phyloP scores from a whole-genome alignment of 2,888 invertebrate species.

The Hydriomena furcata region DNA sequence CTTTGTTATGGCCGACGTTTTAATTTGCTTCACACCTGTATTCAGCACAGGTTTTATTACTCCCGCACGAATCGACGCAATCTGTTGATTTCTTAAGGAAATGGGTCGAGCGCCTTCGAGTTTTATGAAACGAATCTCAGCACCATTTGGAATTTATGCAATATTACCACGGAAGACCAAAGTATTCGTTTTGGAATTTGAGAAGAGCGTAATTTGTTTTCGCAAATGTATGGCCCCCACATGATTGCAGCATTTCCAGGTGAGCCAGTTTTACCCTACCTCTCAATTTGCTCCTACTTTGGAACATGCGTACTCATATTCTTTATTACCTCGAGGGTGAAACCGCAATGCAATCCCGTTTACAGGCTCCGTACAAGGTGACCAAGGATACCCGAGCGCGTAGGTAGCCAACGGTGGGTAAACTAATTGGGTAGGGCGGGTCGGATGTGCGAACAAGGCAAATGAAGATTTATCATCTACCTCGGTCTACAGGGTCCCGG shows the following conservation, averaged over 20 bases:
- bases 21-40: slow-evolving; percentile 48
- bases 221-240: slow-evolving; percentile 11
- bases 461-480: slow-evolving; percentile 80
- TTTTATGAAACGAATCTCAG: slow-evolving; percentile 13
- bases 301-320: slow-evolving; percentile 28
- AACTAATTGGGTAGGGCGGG: slow-evolving; percentile 76
- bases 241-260: slow-evolving; percentile 28
- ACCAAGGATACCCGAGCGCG: slow-evolving; percentile 68
- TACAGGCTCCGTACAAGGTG: slow-evolving; percentile 49
- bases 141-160: slow-evolving; percentile 4
- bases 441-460: slow-evolving; percentile 77
- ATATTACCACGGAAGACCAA: neutral
- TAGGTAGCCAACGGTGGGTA: slow-evolving; percentile 47
- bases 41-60: slow-evolving; percentile 31
- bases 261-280: slow-evolving; percentile 18
- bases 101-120: slow-evolving; percentile 19
- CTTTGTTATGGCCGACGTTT: slow-evolving; percentile 50
- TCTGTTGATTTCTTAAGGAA: slow-evolving; percentile 24
- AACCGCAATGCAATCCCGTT: slow-evolving; percentile 44
- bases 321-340: slow-evolving; percentile 31
- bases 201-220: slow-evolving; percentile 12
- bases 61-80: slow-evolving; percentile 23
- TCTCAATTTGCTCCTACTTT: slow-evolving; percentile 29
- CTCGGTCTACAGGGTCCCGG: slow-evolving; percentile 54
- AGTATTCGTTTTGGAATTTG: slow-evolving; percentile 20